Percentiles rank a stretch among this genome's conserved stretches.
phyloP scores from a whole-genome alignment of 2,888 invertebrate genomes.

The Microchrysa polita region DNA sequence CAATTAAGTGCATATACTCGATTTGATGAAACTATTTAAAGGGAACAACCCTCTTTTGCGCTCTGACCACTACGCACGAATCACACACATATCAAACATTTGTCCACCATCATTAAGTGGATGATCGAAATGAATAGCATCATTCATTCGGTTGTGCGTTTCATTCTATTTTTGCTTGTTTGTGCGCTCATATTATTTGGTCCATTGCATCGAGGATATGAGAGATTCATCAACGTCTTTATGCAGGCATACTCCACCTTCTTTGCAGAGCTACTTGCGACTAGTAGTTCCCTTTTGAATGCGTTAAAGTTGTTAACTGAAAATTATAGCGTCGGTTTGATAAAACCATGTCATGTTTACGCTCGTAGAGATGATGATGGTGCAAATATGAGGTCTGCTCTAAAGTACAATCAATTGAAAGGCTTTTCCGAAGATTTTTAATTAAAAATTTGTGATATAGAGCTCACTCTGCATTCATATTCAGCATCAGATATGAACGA shows the following conservation, averaged over 20 bases:
- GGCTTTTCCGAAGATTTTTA: neutral
- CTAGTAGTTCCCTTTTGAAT: neutral
- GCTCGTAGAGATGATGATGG: neutral
- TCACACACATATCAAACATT: neutral
- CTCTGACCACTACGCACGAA: neutral
- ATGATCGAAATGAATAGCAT: neutral
- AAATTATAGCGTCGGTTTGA: slow-evolving; percentile 17
- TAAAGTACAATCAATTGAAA: neutral
- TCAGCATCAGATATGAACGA: too few relatives aligned
- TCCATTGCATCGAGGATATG: too few relatives aligned
- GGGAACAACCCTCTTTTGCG: neutral
- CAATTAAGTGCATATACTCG: too few relatives aligned
- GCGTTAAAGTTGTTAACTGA: slow-evolving; percentile 11
- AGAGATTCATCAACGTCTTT: too few relatives aligned
- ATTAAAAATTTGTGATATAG: neutral
- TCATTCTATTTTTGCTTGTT: too few relatives aligned
- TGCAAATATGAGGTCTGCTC: too few relatives aligned
- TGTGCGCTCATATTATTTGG: too few relatives aligned
- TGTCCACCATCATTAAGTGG: slow-evolving; percentile 16
- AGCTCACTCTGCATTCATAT: too few relatives aligned
- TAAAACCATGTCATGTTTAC: slow-evolving; percentile 7
- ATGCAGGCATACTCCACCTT: too few relatives aligned
- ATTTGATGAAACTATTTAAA: slow-evolving; percentile 12
- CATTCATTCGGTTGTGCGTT: neutral
- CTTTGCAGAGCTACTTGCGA: neutral